A percentile compares a stretch with the other conserved stretches of the same genome.
phyloP scores from a whole-genome alignment of 1,140 invertebrate species.

The Hylaeus anthracinus region DNA sequence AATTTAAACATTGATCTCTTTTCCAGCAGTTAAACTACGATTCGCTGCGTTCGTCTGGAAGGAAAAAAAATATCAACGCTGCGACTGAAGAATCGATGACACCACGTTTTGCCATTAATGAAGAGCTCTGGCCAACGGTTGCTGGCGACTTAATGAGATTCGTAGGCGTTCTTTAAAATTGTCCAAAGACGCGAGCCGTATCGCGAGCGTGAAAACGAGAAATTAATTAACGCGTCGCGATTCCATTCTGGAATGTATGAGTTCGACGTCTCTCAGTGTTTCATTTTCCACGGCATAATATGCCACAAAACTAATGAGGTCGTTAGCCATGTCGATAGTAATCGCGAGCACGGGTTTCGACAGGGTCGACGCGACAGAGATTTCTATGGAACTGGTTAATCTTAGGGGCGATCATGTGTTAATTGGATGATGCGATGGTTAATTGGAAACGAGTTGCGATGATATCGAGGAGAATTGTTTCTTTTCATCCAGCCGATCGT shows the following conservation, averaged over 20 bases:
- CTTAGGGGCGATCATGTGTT: slow-evolving; percentile 24
- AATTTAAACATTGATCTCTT: background rate
- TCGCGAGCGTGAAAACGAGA: background rate
- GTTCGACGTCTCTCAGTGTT: background rate
- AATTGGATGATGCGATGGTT: slow-evolving; percentile 19
- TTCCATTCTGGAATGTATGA: slow-evolving; percentile 3
- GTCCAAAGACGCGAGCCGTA: slow-evolving; percentile 12
- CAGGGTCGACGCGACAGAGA: background rate
- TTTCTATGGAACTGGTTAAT: slow-evolving; percentile 25
- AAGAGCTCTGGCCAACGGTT: background rate
- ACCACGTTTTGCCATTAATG: background rate
- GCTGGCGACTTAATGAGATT: slow-evolving; percentile 31
- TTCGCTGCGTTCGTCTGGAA: background rate
- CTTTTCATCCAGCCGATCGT: background rate
- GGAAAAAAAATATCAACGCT: background rate
- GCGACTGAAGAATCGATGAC: slow-evolving; percentile 1
- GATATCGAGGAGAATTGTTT: background rate
- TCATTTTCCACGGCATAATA: slow-evolving; percentile 14
- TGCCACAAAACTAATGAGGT: slow-evolving; percentile 45
- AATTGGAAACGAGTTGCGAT: background rate
- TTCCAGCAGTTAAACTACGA: background rate
- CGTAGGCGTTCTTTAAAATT: slow-evolving; percentile 13
- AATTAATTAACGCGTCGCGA: slow-evolving; percentile 48
- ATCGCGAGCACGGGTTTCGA: background rate
- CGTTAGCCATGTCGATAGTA: slow-evolving; percentile 28